These are phyloP conservation scores for Myanophis thanlyinensis DNA, from an alignment of 2,113 vertebrate species.

Conservation along the genomic window DNA sequence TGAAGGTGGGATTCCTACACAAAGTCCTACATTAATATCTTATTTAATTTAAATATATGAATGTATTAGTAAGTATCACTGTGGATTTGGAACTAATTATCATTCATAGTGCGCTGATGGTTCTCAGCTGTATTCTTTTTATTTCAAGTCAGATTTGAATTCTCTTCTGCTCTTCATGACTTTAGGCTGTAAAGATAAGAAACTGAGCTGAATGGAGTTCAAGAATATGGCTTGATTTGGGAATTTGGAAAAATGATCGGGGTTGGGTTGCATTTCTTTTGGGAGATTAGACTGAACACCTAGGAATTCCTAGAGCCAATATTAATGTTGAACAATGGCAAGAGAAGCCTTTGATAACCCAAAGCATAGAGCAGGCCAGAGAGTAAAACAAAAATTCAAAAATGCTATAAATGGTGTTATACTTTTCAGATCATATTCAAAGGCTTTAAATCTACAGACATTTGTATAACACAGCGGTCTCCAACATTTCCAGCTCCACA, in stretches of 20 bases:
- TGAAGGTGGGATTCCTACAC: background rate
- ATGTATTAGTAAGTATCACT: background rate
- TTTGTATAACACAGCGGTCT: background rate
- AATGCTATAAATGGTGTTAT: background rate
- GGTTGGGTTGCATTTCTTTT: background rate
- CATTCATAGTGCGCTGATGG: no score
- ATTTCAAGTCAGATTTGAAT: background rate
- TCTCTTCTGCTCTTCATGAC: background rate
- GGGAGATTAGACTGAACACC: background rate
- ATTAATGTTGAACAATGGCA: background rate
- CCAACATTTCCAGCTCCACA: background rate
- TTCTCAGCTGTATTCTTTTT: no score
- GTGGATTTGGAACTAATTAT: no score
- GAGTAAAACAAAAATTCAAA: background rate
- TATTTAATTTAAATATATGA: background rate
- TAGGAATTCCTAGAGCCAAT: background rate
- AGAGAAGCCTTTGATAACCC: background rate
- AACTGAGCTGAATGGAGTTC: background rate
- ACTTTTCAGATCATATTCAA: background rate
- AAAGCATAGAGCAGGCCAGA: background rate
- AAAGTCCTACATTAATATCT: background rate
- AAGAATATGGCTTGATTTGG: background rate
- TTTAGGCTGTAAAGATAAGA: background rate
- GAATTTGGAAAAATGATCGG: background rate
- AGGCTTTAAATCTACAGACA: background rate